Percentiles rank a stretch among this genome's conserved stretches.
phyloP scores from a whole-genome alignment of 2,797 vertebrate species.

The Echiichthys vipera region DNA sequence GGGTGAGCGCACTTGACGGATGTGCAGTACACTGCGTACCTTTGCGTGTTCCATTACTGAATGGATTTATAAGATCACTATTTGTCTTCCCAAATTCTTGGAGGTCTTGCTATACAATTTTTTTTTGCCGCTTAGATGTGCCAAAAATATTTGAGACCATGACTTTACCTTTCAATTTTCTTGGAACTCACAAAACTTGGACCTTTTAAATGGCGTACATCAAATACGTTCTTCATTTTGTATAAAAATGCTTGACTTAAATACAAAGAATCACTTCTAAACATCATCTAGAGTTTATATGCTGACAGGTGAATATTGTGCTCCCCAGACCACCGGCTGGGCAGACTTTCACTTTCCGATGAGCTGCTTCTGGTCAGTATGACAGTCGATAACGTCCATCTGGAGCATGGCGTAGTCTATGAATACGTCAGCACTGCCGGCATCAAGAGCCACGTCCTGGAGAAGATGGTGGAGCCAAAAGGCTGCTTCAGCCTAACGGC shows the following conservation, averaged over 20 bases:
- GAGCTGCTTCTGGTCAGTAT: conserved; percentile 88
- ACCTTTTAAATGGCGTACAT: not conserved
- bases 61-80: not conserved
- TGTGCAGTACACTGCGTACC: not conserved
- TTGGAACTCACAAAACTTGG: too few relatives aligned
- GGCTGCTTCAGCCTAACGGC: conserved; percentile 93
- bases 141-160: not conserved
- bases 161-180: not conserved
- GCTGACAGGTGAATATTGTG: conserved; percentile 12
- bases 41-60: conserved; percentile 1
- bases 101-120: not conserved
- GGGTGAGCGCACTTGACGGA: not conserved
- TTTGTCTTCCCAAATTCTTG: not conserved
- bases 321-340: conserved; percentile 68
- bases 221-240: not conserved
- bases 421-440: conserved; percentile 95
- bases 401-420: conserved; percentile 95
- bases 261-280: not conserved
- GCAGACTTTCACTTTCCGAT: conserved; percentile 79
- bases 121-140: not conserved
- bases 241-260: not conserved
- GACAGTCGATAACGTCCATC: conserved; percentile 92
- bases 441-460: conserved; percentile 93
- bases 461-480: conserved; percentile 95
- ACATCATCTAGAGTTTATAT: not conserved